A percentile compares a stretch with the other conserved stretches of the same genome.
Evolutionary conservation across 2,888 invertebrate species (phyloP).

Genomic region (Litoditis marina): DNA sequence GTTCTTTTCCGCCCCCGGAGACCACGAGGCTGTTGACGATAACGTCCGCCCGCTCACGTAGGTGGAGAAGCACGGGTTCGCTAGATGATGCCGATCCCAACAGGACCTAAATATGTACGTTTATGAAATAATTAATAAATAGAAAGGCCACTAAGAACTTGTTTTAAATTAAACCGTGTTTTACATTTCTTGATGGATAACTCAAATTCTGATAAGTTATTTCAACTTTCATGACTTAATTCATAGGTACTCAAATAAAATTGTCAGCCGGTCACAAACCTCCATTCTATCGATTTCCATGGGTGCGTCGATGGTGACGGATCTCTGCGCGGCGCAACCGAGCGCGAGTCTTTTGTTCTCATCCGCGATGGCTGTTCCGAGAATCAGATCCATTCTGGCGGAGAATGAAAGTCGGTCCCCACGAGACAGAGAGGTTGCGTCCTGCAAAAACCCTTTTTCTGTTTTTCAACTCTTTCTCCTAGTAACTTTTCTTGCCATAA

Average conservation of each 20-base stretch:
- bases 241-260: no score
- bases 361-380: slow-evolving; percentile 37
- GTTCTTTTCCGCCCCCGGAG: slow-evolving; percentile 6
- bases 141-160: no score
- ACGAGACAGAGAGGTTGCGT: slow-evolving; percentile 19
- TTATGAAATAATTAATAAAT: no score
- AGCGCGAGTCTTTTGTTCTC: slow-evolving; percentile 32
- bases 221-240: no score
- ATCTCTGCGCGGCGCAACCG: slow-evolving; percentile 40
- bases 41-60: slow-evolving; percentile 11
- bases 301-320: slow-evolving; percentile 33
- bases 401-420: slow-evolving; percentile 38
- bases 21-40: slow-evolving; percentile 11
- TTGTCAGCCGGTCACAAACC: not conserved
- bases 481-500: no score
- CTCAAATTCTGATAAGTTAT: no score
- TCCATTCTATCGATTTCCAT: slow-evolving; percentile 39
- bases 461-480: no score
- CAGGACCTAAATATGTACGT: slow-evolving; percentile 3
- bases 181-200: no score
- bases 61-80: slow-evolving; percentile 3
- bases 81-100: slow-evolving; percentile 1
- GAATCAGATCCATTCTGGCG: slow-evolving; percentile 35
- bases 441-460: slow-evolving; percentile 18
- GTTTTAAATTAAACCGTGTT: no score